Conservation (phyloP, 2,888 invertebrate genomes). For the Zygaena filipendulae region DNA sequence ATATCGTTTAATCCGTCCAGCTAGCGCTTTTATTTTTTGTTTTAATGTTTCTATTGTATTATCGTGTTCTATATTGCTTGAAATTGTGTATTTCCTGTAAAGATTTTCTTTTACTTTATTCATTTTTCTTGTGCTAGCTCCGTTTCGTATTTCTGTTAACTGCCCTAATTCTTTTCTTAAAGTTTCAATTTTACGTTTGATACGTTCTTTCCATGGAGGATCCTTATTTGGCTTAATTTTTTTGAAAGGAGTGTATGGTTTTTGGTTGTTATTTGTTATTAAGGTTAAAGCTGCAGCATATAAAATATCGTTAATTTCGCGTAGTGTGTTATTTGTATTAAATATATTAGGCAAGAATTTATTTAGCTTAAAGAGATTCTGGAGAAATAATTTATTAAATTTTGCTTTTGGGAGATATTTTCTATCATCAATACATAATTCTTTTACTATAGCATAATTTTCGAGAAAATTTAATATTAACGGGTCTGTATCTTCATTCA, state of each 20-base stretch:
- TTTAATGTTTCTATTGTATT: conserved; percentile 6
- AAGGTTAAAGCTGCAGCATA: conserved; percentile 7
- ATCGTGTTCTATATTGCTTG: conserved; percentile 1
- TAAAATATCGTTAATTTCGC: conserved; percentile 2
- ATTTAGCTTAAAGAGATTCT: conserved; percentile 3
- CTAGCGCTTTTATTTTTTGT: conserved; percentile 10
- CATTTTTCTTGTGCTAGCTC: conserved; percentile 1
- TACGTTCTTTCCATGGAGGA: conserved; percentile 5
- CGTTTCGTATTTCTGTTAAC: conserved; percentile 1
- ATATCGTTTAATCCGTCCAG: conserved; percentile 8
- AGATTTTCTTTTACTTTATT: too few relatives aligned
- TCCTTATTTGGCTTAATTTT: neutral
- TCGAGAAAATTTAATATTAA: too few relatives aligned
- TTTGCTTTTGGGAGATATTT: conserved; percentile 2
- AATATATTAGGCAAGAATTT: conserved; percentile 6
- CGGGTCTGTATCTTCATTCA: too few relatives aligned
- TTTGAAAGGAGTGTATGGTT: conserved; percentile 1
- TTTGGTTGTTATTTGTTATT: conserved; percentile 3
- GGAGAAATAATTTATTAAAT: conserved; percentile 1
- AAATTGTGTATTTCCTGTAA: conserved; percentile 3
- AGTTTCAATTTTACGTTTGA: conserved; percentile 3
- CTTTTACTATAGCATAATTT: too few relatives aligned
- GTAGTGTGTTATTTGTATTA: neutral
- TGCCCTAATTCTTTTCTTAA: conserved; percentile 4
- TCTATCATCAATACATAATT: conserved; percentile 3